Evolutionary conservation across 2,113 vertebrate species (phyloP), one percentile per base, ranked within the genome.

Genomic region (Psilopogon haemacephalus): DNA sequence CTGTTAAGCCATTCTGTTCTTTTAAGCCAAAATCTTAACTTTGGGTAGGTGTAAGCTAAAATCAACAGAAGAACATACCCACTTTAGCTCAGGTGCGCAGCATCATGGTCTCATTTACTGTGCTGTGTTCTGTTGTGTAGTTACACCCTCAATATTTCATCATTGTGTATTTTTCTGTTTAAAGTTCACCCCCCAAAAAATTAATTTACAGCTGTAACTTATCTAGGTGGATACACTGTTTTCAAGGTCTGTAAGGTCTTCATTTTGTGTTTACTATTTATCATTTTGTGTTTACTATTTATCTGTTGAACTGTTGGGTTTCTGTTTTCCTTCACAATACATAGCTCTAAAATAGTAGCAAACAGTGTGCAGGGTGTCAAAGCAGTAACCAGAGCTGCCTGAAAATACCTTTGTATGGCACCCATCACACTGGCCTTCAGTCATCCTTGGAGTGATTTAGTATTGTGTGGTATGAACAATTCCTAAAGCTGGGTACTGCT

Each of bases 1-100:
- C 59, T 79, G 15, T 95, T 90, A 44, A 81, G 92, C 37, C 15
- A 40, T 86, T 93, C 92, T 86, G 54, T 87, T 73, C 95, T 92
- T 52, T 86, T 84, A 90, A 69, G 14, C 65, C 19, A 40, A 4
- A 27, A 89, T 82, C 32, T n/a, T 84, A 70, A 42, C 6, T 16
- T 12, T 67, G 28, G 26, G 19, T 80, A 62, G 8, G 4, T 62
- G 12, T 54, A 73, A 65, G 21, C 40, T 65, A 8, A 89, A 65
- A 62, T 65, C 44, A 56, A 6, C 38, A 23, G 1, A 89, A 74
- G 44, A 82, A 81, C n/a, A 65, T 58, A 55, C 72, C 62, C 11
- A 11, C 0, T 85, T 69, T 76, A 55, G 26, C 20, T 85, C 24
- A 37, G 44, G 40, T 37, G 16, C 60, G 38, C 58, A 87, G 63